Conservation (phyloP, 1,140 invertebrate genomes). For the Saccostrea cuccullata region DNA sequence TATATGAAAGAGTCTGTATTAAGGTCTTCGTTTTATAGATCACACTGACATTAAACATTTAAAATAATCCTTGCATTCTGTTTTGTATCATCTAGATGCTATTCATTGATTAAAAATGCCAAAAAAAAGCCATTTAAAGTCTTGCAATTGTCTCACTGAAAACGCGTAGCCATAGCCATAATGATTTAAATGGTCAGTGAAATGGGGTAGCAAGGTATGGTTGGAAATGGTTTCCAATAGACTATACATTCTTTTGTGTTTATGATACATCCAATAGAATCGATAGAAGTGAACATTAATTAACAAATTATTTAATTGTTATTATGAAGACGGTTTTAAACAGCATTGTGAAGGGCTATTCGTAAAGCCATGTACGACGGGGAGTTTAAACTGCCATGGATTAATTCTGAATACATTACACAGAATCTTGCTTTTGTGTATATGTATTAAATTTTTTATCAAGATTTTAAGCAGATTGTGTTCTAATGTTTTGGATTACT, state of each 20-base stretch:
- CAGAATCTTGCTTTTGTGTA: background rate
- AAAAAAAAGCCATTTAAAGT: slow-evolving; percentile 10
- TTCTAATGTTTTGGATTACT: slow-evolving; percentile 32
- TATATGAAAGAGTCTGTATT: background rate
- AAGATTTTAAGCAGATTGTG: slow-evolving; percentile 37
- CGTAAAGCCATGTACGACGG: background rate
- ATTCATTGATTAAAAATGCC: slow-evolving; percentile 5
- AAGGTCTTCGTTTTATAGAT: background rate
- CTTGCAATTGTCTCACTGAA: background rate
- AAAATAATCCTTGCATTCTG: background rate
- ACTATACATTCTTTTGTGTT: background rate
- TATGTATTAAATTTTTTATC: slow-evolving; percentile 22
- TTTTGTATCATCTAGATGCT: background rate
- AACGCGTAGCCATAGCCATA: slow-evolving; percentile 1
- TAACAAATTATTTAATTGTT: slow-evolving; percentile 27
- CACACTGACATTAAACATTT: background rate
- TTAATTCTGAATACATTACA: slow-evolving; percentile 26
- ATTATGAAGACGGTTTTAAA: background rate
- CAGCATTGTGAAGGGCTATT: background rate
- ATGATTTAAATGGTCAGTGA: slow-evolving; percentile 31
- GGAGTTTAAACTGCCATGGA: slow-evolving; percentile 20
- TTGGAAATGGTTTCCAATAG: background rate
- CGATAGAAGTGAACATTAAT: background rate
- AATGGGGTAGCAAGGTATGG: background rate
- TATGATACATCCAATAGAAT: background rate